These are phyloP conservation scores for Carterocephalus palaemon DNA, from an alignment of 2,888 invertebrate genomes.

Conservation along the genomic window DNA sequence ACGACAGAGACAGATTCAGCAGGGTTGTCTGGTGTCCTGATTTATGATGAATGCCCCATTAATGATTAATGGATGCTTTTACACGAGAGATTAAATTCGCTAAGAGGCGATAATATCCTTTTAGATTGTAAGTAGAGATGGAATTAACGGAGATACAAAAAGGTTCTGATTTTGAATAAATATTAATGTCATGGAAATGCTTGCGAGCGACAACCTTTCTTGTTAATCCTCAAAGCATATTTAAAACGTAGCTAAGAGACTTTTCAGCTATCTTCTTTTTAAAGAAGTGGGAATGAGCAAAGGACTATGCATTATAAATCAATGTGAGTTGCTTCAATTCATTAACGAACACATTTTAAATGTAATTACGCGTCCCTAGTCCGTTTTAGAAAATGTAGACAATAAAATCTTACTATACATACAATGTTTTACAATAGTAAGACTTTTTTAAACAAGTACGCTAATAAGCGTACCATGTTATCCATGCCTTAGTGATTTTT, in stretches of 20 bases:
- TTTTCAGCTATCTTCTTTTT: constrained; percentile 5
- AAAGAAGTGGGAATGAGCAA: constrained; percentile 3
- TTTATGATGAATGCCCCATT: constrained; percentile 59
- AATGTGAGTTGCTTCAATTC: too few species aligned
- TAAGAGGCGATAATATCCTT: constrained; percentile 38
- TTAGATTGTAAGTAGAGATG: constrained; percentile 30
- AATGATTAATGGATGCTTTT: constrained; percentile 55
- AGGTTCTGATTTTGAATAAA: constrained; percentile 32
- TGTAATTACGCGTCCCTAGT: too few species aligned
- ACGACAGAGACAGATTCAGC: constrained; percentile 31
- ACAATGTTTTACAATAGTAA: too few species aligned
- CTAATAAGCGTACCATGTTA: too few species aligned
- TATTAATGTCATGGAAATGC: constrained; percentile 29
- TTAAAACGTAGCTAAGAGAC: constrained; percentile 20
- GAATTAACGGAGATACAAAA: constrained; percentile 32
- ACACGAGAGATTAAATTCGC: constrained; percentile 45
- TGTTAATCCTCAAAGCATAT: constrained; percentile 22
- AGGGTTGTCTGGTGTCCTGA: constrained; percentile 33
- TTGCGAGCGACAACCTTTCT: constrained; percentile 17
- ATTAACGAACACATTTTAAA: too few species aligned
- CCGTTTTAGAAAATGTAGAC: too few species aligned
- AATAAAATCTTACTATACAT: too few species aligned
- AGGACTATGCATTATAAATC: neutral
- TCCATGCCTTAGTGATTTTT: too few species aligned
- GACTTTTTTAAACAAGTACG: too few species aligned